A percentile compares a stretch with the other conserved stretches of the same genome.
phyloP scores from a whole-genome alignment of 2,113 vertebrate species.

The human region DNA sequence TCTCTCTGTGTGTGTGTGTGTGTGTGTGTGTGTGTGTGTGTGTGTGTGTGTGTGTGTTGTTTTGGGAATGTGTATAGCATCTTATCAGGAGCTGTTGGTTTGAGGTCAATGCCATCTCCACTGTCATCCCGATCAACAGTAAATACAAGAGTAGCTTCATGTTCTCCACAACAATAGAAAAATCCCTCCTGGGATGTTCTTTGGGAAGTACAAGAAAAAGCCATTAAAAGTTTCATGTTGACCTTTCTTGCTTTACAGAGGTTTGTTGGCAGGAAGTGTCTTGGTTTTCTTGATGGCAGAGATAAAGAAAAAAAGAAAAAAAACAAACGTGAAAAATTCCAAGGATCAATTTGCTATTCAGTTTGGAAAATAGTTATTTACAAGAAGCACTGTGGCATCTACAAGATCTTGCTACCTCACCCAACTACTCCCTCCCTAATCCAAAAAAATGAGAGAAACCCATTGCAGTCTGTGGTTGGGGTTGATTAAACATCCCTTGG shows the following conservation, averaged over 20 bases:
- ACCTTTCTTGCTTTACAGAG: neutral
- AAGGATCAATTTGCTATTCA: neutral
- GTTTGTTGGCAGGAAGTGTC: neutral
- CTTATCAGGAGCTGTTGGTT: neutral
- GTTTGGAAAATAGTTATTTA: neutral
- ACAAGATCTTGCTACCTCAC: neutral
- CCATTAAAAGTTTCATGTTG: neutral
- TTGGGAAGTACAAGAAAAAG: neutral
- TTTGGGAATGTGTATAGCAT: neutral
- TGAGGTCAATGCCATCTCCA: neutral
- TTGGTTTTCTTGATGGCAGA: constrained; percentile 21
- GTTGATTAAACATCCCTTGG: neutral
- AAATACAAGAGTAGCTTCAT: neutral
- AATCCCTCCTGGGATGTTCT: neutral
- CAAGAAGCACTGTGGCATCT: neutral
- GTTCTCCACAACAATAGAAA: neutral
- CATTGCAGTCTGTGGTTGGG: neutral
- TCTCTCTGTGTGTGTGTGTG: neutral
- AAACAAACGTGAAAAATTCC: neutral
- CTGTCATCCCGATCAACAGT: neutral
- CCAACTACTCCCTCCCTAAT: neutral
- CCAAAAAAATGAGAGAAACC: neutral
- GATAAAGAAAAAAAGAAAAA: neutral
- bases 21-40: too few relatives aligned
- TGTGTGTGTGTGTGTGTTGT: too few relatives aligned